These are phyloP conservation scores for Ectemnius continuus DNA, from an alignment of 2,888 invertebrate species.

Conservation along the genomic window DNA sequence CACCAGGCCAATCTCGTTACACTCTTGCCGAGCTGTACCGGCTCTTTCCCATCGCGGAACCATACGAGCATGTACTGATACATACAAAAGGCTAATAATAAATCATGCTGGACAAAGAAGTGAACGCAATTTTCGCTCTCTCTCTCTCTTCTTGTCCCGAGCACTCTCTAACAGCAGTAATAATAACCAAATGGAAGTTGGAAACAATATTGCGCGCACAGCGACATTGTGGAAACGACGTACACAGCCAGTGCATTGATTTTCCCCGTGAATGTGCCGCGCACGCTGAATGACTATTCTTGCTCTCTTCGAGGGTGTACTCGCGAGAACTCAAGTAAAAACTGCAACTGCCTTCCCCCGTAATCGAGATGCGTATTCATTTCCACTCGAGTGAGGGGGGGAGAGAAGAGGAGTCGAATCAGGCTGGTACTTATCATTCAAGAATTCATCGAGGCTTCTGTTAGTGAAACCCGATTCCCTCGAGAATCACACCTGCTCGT, in stretches of 20 bases:
- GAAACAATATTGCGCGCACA: conserved; percentile 1
- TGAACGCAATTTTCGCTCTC: neutral
- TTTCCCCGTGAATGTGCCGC: neutral
- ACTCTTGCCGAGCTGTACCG: neutral
- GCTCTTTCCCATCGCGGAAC: neutral
- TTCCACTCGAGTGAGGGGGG: too few relatives aligned
- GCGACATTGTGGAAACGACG: neutral
- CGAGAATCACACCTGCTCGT: too few relatives aligned
- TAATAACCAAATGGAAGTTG: conserved; percentile 1
- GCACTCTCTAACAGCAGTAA: neutral
- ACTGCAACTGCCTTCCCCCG: too few relatives aligned
- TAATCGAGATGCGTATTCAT: too few relatives aligned
- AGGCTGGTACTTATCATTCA: too few relatives aligned
- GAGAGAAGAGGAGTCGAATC: too few relatives aligned
- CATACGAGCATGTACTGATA: neutral
- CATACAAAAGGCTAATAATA: neutral
- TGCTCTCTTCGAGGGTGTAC: too few relatives aligned
- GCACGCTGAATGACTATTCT: neutral
- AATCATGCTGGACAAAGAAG: neutral
- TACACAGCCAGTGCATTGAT: neutral
- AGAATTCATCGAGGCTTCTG: too few relatives aligned
- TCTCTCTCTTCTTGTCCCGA: too few relatives aligned
- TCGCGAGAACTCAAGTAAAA: too few relatives aligned
- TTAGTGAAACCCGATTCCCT: too few relatives aligned
- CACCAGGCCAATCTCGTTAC: neutral